Evolutionary conservation across 2,797 vertebrate genomes (phyloP).

Genomic region (Molossus alvarezi): DNA sequence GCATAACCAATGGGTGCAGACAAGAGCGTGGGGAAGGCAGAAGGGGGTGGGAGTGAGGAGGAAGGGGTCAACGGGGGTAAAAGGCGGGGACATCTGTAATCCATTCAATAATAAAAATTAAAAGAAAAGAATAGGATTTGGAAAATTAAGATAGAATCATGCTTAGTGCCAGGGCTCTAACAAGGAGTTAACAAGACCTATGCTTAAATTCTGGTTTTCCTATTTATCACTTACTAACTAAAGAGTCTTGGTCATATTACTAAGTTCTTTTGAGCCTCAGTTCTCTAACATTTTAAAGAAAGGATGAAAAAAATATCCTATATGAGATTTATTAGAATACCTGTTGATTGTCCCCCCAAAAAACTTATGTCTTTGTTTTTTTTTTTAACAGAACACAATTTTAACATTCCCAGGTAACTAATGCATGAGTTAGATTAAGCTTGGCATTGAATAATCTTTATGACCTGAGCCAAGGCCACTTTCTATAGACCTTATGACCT

Average conservation of each 20-base stretch:
- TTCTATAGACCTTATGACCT: conserved; percentile 8
- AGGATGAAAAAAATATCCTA: neutral
- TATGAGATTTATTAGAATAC: conserved; percentile 26
- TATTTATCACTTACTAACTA: neutral
- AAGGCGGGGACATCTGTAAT: no score
- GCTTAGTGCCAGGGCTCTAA: neutral
- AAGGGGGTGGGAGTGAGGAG: no score
- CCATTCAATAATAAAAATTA: no score
- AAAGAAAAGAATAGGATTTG: neutral
- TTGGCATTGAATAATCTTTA: conserved; percentile 71
- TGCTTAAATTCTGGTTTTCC: neutral
- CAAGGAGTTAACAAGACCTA: neutral
- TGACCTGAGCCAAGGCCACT: conserved; percentile 56
- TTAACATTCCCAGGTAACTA: conserved; percentile 46
- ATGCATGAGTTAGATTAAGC: conserved; percentile 55
- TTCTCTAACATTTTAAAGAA: neutral
- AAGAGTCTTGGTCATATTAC: neutral
- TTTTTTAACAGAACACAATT: neutral
- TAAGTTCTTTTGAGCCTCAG: neutral
- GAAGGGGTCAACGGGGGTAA: no score
- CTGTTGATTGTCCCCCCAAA: neutral
- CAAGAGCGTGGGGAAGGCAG: no score
- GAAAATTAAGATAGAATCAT: neutral
- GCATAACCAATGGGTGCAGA: no score
- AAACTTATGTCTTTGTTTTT: neutral